Evolutionary conservation across 1,140 invertebrate genomes (phyloP).

Genomic region (Argopecten irradians): DNA sequence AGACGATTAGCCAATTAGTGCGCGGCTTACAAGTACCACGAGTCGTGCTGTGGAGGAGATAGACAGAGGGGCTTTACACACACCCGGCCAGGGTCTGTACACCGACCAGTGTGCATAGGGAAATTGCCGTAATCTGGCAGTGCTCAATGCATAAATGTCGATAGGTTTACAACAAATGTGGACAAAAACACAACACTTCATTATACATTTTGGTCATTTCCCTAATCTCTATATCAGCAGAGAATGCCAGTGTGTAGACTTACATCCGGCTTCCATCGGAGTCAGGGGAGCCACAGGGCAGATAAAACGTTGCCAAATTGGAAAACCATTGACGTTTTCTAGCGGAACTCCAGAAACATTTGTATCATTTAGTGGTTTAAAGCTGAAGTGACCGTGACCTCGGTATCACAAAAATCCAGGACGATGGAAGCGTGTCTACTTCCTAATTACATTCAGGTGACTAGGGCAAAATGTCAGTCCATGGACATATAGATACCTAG

Average conservation of each 20-base stretch:
- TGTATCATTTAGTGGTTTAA: not conserved
- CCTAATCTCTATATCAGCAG: not conserved
- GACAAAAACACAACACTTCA: conserved; percentile 21
- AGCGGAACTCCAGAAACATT: conserved; percentile 4
- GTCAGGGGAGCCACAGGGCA: not conserved
- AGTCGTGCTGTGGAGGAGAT: not conserved
- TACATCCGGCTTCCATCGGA: not conserved
- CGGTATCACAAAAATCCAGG: not conserved
- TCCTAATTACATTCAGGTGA: not conserved
- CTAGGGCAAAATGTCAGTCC: not conserved
- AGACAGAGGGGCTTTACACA: not conserved
- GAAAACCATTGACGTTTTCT: not conserved
- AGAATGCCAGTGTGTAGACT: not conserved
- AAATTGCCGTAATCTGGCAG: conserved; percentile 15
- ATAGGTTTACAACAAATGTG: conserved; percentile 10
- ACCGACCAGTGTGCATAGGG: not conserved
- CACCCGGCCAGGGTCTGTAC: not conserved
- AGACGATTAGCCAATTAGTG: conserved; percentile 16
- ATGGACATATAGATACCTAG: not conserved
- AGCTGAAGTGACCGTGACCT: not conserved
- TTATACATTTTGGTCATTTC: conserved; percentile 11
- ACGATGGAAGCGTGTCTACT: not conserved
- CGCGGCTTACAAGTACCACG: not conserved
- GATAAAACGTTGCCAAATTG: conserved; percentile 21
- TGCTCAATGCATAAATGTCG: conserved; percentile 8